Base-by-base conservation (phyloP, 2,888 invertebrate species). In the Empis stercorea region DNA sequence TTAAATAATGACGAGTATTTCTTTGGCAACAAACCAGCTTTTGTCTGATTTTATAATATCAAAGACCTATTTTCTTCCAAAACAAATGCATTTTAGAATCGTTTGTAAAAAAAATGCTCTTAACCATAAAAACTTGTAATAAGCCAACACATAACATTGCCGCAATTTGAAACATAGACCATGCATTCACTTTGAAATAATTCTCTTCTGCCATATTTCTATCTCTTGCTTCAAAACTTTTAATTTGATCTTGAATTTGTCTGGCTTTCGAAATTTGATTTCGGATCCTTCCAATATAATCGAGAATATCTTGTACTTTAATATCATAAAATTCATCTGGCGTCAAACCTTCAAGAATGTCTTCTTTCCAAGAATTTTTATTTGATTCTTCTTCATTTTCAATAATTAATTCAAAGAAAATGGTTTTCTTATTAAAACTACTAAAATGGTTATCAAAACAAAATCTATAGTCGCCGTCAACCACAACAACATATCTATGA, bases 401-500 rank as follows among this genome's bases (percentile, higher is more conserved):
- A 7, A 85, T 73, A 53, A 81, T 71, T 10, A 91, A 61, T 60
- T 87, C 87, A 61, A 91, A 87, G 65, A 85, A 88, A 0, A 91
- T 83, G 0, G 86, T 82, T 63, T 93, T 93, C 13, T 76, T 71
- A 54, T 86, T 85, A 59, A 85, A 87, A n/a, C 79, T 70, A 63
- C 87, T 88, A 64, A 84, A 85, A 1, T 78, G 80, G 64, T 93
- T 93, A 62, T 92, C 92, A 59, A 92, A 88, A 60, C 93, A 93
- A 58, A 92, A 77, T 51, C 80, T 76, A 63, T 85, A 89, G 61
- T 87, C 87, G 0, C 91, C 92, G 7, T 76, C 71, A 39, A 71
- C 59, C 0, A 65, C 55, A 2, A 78, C 75, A 1, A 78, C 76
- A 52, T 79, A 70, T 4, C 80, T 70, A 60, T 85, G 84, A 1